Base-by-base conservation (phyloP, 2,113 vertebrate species). In the Nothoprocta perdicaria region DNA sequence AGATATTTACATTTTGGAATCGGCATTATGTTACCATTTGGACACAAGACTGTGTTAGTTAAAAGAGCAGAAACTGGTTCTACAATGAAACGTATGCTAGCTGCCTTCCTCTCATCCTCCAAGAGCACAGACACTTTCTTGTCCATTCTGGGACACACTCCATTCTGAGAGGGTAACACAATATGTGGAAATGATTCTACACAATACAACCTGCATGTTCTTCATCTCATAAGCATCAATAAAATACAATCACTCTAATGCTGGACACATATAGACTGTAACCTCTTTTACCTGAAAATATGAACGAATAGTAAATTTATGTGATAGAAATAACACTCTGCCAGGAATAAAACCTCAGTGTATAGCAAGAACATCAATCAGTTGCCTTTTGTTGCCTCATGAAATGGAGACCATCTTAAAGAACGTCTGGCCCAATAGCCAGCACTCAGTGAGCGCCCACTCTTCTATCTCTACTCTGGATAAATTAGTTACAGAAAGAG, bases 381-480 rank as follows among this genome's bases (percentile, higher is more conserved):
- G 57, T 40, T 38, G 35, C 35, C 66, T 26, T 76, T 71, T 81
- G 66, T 31, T 17, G 38, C 14, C 57, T 86, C 46, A 27, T 6
- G 46, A 35, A 50, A 45, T 48, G 46, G 27, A 38, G 7, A 19
- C 33, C 46, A 14, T 52, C 14, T 2, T 46, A 41, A 60, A 50
- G 5, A 41, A 40, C 0, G 0, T 17, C 77, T 22, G 46, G 62
- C 10, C 29, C 18, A 5, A 0, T 4, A 17, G 46, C 1, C 22
- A 68, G 74, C 33, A 14, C 9, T 40, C 72, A 27, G 0, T 7
- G 46, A 33, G 2, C 35, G 8, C 35, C 35, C 35, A 38, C 43
- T 78, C 87, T 29, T 0, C 35, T 4, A 1, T 63, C 38, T 52
- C 2, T 11, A 27, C 35, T 15, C 72, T 29, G 60, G 19, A 43